A percentile compares a stretch with the other conserved stretches of the same genome.
Evolutionary conservation across 1,140 invertebrate species (phyloP).

Genomic region (Sycobia sp.): DNA sequence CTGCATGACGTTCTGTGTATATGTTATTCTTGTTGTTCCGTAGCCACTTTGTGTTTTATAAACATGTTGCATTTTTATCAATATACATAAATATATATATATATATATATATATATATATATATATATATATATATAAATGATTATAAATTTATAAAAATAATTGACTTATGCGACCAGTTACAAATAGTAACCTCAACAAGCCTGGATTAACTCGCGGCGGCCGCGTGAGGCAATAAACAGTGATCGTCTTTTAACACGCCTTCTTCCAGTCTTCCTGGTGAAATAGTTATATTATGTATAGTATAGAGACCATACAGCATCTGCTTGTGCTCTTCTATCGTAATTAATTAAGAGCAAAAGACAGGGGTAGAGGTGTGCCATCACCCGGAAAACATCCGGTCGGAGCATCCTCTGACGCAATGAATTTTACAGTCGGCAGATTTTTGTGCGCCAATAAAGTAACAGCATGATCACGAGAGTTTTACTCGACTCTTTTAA

Average conservation of each 20-base stretch:
- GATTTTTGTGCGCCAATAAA: background rate
- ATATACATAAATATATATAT: too few species aligned
- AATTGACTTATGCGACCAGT: too few species aligned
- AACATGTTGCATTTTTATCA: slow-evolving; percentile 14
- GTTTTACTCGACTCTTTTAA: too few species aligned
- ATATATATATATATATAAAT: too few species aligned
- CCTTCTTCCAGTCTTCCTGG: background rate
- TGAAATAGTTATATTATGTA: background rate
- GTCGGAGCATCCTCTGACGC: background rate
- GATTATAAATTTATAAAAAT: too few species aligned
- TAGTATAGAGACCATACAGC: background rate
- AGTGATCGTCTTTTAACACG: background rate
- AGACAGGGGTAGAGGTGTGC: background rate
- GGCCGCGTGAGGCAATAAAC: too few species aligned
- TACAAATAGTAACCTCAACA: slow-evolving; percentile 2
- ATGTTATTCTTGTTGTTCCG: background rate
- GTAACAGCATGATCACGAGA: too few species aligned
- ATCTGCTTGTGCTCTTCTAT: slow-evolving; percentile 9
- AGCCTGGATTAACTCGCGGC: background rate
- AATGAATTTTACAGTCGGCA: slow-evolving; percentile 1
- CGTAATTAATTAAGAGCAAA: too few species aligned
- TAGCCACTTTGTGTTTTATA: slow-evolving; percentile 12
- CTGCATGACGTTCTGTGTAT: slow-evolving; percentile 33
- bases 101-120: too few species aligned
- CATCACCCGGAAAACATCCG: slow-evolving; percentile 14